Base-by-base conservation (phyloP, 1,140 invertebrate genomes). In the Agrypnia vestita region DNA sequence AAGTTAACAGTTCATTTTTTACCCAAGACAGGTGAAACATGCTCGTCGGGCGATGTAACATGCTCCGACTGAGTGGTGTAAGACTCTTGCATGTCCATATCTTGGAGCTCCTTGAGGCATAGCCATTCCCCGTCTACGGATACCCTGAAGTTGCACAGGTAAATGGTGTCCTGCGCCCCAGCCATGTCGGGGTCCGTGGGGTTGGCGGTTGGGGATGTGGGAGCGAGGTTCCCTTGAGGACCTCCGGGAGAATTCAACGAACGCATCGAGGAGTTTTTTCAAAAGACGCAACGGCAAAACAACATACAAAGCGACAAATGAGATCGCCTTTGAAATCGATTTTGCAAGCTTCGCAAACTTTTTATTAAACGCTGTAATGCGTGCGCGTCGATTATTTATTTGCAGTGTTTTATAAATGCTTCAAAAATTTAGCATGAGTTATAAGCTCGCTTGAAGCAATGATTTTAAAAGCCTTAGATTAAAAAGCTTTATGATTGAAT, bases 91-190 rank as follows among this genome's bases (percentile, higher is more conserved):
- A 95, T 93, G 86, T 97, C 96, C 83, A 97, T 95, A 87, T 97
- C 96, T 80, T 97, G 95, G 55, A 99, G 90, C 88, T 98, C 97
- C 86, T 97, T 96, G 25, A 99, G 88, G 87, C 97, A 99, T n/a
- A 99, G 91, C 97, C 97, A 99, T 87, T 99, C 97, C 44, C 97
- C 97, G 85, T 99, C 97, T 10, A 99, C 97, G 21, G 97, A 98
- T 0, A 99, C 97, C 43, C 97, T 94, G 88, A 98, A 99, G 88
- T 98, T 98, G 90, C 97, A 98, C 86, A 99, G 88, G 89, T 99
- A 99, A 86, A 99, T 98, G 13, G 97, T 99, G 88, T 98, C 97
- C 89, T 97, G 96, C 46, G 96, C 96, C 83, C 94, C 94, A 80
- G 94, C 93, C 91, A 95, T 93, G 83, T 95, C 94, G 78, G 84